Percentiles rank a stretch among this genome's conserved stretches.
These are phyloP conservation scores for Siphonodentalium dalli DNA, from an alignment of 2,888 invertebrate species.

Conservation along the genomic window DNA sequence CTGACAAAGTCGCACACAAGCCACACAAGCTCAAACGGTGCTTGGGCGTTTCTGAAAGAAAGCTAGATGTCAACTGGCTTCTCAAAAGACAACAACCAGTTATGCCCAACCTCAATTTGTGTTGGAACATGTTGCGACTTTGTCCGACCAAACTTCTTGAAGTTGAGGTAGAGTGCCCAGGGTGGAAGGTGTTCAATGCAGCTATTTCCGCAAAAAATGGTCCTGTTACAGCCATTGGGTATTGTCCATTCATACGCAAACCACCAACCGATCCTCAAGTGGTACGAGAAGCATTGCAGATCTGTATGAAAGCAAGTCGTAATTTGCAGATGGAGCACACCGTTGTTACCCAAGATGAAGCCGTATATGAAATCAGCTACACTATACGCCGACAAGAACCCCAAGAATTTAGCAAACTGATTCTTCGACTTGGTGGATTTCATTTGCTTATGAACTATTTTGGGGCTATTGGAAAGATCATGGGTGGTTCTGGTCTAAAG, in stretches of 20 bases:
- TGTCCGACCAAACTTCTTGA: constrained; percentile 5
- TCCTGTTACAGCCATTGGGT: not conserved
- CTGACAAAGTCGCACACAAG: no score
- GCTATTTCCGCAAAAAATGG: not conserved
- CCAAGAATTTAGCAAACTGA: not conserved
- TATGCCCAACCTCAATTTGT: not conserved
- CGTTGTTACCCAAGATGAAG: constrained; percentile 2
- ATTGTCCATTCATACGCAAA: not conserved
- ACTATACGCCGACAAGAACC: not conserved
- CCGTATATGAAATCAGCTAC: constrained; percentile 3
- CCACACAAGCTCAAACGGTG: no score
- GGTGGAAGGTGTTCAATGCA: constrained; percentile 1
- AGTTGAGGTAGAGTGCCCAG: constrained; percentile 1
- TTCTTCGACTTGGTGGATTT: constrained; percentile 1
- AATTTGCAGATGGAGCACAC: constrained; percentile 1
- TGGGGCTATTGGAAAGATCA: constrained; percentile 1
- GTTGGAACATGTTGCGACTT: not conserved
- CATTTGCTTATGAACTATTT: constrained; percentile 5
- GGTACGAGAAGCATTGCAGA: not conserved
- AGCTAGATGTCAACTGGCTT: no score
- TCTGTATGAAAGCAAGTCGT: constrained; percentile 1
- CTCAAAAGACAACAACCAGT: no score
- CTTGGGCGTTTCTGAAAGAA: no score
- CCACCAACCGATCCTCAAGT: constrained; percentile 5
- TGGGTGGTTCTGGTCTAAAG: not conserved